Conservation (phyloP, 2,797 vertebrate genomes). For the Stomatorhinus walkeri region DNA sequence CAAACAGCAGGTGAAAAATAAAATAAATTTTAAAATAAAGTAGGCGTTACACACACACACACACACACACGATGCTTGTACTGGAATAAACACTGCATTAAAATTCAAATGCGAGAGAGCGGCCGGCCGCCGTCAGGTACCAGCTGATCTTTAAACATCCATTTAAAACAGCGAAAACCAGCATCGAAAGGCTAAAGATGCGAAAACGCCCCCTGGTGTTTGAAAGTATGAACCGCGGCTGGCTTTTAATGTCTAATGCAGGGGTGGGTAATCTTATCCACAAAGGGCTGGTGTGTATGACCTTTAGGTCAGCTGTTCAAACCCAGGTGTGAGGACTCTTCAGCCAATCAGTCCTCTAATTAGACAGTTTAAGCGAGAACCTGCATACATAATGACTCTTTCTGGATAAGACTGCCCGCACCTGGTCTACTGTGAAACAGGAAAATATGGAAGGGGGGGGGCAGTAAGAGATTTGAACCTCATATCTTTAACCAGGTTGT, state of each 20-base stretch:
- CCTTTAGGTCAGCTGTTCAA: neutral
- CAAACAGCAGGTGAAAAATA: neutral
- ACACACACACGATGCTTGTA: neutral
- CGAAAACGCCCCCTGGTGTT: conserved; percentile 43
- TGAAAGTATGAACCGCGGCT: conserved; percentile 12
- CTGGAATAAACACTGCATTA: neutral
- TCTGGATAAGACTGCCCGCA: neutral
- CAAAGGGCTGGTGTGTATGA: neutral
- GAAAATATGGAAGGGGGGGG: neutral
- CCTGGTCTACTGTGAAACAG: neutral
- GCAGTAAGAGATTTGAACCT: neutral
- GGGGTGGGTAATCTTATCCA: neutral
- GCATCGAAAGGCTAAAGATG: neutral
- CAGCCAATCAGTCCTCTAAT: neutral
- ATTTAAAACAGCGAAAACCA: neutral
- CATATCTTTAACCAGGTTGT: neutral
- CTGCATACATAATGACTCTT: neutral
- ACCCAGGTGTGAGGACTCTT: neutral
- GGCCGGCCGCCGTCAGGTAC: neutral
- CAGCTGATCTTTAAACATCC: neutral
- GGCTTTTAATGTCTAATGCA: neutral
- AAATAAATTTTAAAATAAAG: neutral
- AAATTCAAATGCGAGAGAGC: neutral
- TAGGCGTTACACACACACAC: too few species aligned
- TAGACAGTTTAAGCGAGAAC: neutral